phyloP scores from a whole-genome alignment of 2,797 vertebrate species.

The Alosa sapidissima region DNA sequence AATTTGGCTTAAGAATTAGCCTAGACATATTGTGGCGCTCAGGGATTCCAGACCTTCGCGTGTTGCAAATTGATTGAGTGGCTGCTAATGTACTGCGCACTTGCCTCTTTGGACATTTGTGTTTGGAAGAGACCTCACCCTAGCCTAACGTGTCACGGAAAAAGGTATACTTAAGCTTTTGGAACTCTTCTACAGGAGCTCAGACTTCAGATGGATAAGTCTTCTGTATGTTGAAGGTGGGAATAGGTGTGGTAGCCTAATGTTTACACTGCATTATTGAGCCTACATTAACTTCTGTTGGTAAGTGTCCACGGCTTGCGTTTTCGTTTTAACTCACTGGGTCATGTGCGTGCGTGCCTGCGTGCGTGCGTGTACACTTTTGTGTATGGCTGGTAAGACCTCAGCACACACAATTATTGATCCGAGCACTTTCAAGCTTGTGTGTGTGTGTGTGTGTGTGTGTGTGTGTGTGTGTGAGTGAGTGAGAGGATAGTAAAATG shows the following conservation, averaged over 20 bases:
- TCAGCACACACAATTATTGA: background rate
- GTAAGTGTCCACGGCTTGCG: background rate
- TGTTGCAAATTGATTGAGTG: background rate
- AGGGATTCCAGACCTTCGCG: background rate
- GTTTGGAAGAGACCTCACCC: background rate
- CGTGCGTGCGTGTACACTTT: background rate
- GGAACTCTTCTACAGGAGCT: background rate
- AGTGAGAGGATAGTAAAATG: background rate
- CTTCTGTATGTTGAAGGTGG: background rate
- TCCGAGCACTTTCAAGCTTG: background rate
- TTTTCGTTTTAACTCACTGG: too few relatives aligned
- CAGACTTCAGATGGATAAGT: background rate
- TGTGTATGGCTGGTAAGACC: too few relatives aligned
- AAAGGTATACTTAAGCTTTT: background rate
- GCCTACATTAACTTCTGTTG: background rate
- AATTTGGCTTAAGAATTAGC: background rate
- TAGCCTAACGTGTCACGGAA: background rate
- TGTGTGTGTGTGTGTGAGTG: background rate
- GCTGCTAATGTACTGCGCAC: too few relatives aligned
- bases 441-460: background rate
- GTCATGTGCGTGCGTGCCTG: background rate
- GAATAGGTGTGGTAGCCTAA: background rate
- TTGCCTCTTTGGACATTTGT: background rate
- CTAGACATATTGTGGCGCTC: too few relatives aligned
- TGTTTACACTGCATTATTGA: background rate